Conservation (phyloP, 2,888 invertebrate genomes). For the Zootermopsis nevadensis region DNA sequence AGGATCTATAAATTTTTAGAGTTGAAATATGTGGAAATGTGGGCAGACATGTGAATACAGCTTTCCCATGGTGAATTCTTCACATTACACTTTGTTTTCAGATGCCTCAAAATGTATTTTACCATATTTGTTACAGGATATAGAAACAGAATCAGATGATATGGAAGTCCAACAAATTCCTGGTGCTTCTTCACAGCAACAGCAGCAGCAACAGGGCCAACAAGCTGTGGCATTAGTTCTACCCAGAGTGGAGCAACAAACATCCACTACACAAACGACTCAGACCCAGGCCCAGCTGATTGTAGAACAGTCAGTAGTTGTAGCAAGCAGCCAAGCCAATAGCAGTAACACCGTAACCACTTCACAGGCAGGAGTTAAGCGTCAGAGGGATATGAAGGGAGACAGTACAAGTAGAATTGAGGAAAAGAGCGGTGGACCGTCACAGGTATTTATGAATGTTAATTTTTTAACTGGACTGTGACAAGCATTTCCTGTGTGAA, state of each 20-base stretch:
- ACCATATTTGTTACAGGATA: conserved; percentile 58
- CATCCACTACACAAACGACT: conserved; percentile 59
- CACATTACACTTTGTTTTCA: too few relatives aligned
- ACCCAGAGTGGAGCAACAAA: conserved; percentile 70
- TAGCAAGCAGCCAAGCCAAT: conserved; percentile 58
- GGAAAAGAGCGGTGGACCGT: conserved; percentile 35
- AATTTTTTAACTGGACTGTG: background rate
- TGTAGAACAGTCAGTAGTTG: conserved; percentile 55
- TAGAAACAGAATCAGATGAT: conserved; percentile 60
- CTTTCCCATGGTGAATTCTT: too few relatives aligned
- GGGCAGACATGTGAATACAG: too few relatives aligned
- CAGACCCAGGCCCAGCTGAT: conserved; percentile 64
- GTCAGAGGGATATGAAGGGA: conserved; percentile 70
- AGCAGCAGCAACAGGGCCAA: conserved; percentile 51
- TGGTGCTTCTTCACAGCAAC: conserved; percentile 35
- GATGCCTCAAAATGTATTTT: too few relatives aligned
- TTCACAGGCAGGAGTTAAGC: conserved; percentile 72
- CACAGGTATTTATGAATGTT: conserved; percentile 26
- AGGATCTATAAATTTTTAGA: too few relatives aligned
- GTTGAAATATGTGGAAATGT: too few relatives aligned
- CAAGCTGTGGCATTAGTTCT: conserved; percentile 78
- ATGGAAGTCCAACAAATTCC: conserved; percentile 28
- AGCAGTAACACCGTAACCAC: conserved; percentile 74
- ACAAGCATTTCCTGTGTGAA: too few relatives aligned
- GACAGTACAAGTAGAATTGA: conserved; percentile 61